Percentiles rank a stretch among this genome's conserved stretches.
phyloP scores from a whole-genome alignment of 2,113 vertebrate genomes.

The Hippopotamus amphibius region DNA sequence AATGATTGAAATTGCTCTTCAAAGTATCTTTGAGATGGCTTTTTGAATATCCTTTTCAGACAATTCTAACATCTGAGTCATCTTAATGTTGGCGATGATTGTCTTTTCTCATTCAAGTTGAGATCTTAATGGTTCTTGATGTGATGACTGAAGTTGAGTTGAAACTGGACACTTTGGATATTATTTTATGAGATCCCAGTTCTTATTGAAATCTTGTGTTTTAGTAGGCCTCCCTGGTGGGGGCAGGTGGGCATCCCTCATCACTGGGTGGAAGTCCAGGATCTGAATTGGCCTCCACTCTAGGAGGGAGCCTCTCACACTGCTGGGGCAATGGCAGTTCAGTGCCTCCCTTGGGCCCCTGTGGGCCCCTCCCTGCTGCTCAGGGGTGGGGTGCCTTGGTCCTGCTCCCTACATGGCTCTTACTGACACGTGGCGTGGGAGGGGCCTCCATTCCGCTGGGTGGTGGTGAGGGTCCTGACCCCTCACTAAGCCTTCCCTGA shows the following conservation, averaged over 20 bases:
- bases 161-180: background rate
- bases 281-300: background rate
- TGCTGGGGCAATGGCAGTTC: rapidly evolving
- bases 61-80: background rate
- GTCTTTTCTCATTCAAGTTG: background rate
- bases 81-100: background rate
- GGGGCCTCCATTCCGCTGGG: background rate
- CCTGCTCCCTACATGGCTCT: rapidly evolving
- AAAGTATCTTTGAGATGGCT: background rate
- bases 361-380: no score
- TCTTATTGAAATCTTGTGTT: background rate
- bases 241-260: rapidly evolving
- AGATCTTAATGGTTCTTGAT: background rate
- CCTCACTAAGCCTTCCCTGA: background rate
- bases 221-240: background rate
- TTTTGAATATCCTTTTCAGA: background rate
- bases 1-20: background rate
- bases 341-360: no score
- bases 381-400: no score
- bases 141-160: background rate
- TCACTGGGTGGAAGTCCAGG: background rate
- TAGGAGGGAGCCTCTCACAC: rapidly evolving
- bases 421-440: rapidly evolving
- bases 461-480: background rate
- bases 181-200: no score